These are phyloP conservation scores for Arnoldichthys spilopterus DNA, from an alignment of 2,797 vertebrate species.

Conservation along the genomic window DNA sequence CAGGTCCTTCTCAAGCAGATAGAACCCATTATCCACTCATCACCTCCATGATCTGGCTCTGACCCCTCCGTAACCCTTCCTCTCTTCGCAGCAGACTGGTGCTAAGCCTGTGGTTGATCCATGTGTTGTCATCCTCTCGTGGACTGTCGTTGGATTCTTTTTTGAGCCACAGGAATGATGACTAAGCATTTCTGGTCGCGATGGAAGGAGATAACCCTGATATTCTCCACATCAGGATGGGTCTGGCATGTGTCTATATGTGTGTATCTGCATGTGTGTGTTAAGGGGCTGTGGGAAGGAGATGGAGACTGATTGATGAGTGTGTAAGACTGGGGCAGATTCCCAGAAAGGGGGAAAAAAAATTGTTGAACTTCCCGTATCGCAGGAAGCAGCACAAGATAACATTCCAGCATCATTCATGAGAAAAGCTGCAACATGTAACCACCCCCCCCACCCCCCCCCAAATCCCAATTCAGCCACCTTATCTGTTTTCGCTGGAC, in stretches of 20 bases:
- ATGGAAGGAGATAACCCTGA: slow-evolving; percentile 33
- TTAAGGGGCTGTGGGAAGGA: slow-evolving; percentile 38
- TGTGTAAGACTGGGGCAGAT: slow-evolving; percentile 69
- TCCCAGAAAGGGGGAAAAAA: slow-evolving; percentile 59
- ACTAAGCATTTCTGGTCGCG: slow-evolving; percentile 21
- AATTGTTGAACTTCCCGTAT: slow-evolving; percentile 72
- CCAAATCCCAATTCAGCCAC: no score
- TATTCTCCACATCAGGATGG: slow-evolving; percentile 22
- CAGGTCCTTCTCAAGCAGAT: slow-evolving; percentile 17
- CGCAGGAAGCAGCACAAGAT: slow-evolving; percentile 73
- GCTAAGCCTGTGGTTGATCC: slow-evolving; percentile 21
- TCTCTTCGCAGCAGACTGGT: background rate
- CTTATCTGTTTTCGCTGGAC: slow-evolving; percentile 23
- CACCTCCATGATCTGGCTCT: slow-evolving; percentile 7
- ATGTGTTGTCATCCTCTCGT: slow-evolving; percentile 21
- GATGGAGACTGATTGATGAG: slow-evolving; percentile 69
- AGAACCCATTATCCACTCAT: slow-evolving; percentile 2
- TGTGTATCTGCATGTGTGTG: background rate
- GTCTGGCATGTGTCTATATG: slow-evolving; percentile 10
- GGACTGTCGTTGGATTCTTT: background rate
- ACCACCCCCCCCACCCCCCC: background rate
- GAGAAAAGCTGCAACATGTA: slow-evolving; percentile 61
- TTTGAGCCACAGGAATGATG: slow-evolving; percentile 32
- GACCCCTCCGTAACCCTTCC: slow-evolving; percentile 17
- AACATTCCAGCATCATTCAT: slow-evolving; percentile 73